These are phyloP conservation scores for Drosophila prosaltans DNA, from an alignment of 1,140 invertebrate genomes.

Conservation along the genomic window DNA sequence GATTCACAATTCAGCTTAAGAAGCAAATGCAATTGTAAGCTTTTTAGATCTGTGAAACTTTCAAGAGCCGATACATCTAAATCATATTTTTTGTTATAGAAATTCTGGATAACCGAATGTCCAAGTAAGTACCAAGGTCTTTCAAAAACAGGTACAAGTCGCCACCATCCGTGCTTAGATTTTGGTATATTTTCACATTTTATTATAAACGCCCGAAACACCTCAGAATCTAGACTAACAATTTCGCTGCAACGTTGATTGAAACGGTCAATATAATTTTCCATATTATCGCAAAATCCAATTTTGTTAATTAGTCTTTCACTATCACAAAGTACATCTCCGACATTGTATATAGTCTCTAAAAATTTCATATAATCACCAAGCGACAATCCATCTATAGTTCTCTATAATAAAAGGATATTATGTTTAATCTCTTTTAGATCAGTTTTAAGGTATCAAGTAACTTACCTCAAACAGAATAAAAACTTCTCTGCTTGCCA, in stretches of 20 bases:
- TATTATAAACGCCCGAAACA: conserved; percentile 27
- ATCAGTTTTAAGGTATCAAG: neutral
- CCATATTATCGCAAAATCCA: conserved; percentile 23
- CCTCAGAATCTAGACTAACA: neutral
- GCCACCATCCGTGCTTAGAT: conserved; percentile 56
- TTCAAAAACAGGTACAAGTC: conserved; percentile 37
- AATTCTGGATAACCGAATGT: conserved; percentile 12
- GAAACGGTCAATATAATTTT: conserved; percentile 23
- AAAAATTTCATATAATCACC: conserved; percentile 62
- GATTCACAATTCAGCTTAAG: conserved; percentile 41
- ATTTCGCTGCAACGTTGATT: conserved; percentile 57
- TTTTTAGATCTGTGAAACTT: neutral
- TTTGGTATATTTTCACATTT: conserved; percentile 33
- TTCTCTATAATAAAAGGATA: conserved; percentile 29
- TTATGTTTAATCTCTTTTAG: neutral
- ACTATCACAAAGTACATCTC: conserved; percentile 46
- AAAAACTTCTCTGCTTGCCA: conserved; percentile 19
- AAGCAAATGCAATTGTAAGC: conserved; percentile 47
- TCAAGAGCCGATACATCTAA: conserved; percentile 27
- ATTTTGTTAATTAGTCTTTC: conserved; percentile 45
- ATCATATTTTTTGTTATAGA: conserved; percentile 42
- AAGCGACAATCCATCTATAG: conserved; percentile 36
- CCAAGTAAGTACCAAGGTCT: neutral
- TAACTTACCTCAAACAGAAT: conserved; percentile 50
- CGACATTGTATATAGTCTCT: conserved; percentile 58